Evolutionary conservation across 2,888 invertebrate species (phyloP).

Genomic region (Drosophila prostipennis): DNA sequence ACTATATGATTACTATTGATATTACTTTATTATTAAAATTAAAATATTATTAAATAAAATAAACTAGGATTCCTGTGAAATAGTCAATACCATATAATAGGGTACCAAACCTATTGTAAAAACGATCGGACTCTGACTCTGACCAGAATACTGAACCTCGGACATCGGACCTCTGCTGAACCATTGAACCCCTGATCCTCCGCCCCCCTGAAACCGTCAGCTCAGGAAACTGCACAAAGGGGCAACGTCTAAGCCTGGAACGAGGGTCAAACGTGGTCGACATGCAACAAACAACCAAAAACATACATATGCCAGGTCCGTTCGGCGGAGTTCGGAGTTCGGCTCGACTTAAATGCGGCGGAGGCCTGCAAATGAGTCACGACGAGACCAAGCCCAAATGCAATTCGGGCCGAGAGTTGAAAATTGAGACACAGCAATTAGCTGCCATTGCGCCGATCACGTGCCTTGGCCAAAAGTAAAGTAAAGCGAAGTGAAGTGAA

Average conservation of each 20-base stretch:
- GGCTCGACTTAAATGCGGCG: constrained; percentile 2
- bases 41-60: too few species aligned
- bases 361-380: constrained; percentile 46
- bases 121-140: constrained; percentile 13
- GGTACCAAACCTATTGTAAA: constrained; percentile 4
- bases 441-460: constrained; percentile 49
- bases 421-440: constrained; percentile 75
- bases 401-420: constrained; percentile 41
- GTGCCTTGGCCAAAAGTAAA: constrained; percentile 30
- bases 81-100: neutral
- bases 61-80: neutral
- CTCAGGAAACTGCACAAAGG: neutral
- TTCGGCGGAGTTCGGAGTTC: constrained; percentile 5
- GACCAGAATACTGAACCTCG: constrained; percentile 15
- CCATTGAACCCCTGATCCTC: constrained; percentile 30
- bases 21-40: too few species aligned
- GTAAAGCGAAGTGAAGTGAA: constrained; percentile 15
- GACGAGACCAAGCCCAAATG: constrained; percentile 41
- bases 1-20: too few species aligned
- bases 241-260: constrained; percentile 22
- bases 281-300: constrained; percentile 17
- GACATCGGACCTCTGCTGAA: constrained; percentile 22
- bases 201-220: constrained; percentile 14
- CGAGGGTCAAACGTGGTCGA: constrained; percentile 29
- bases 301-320: constrained; percentile 38